Percentiles rank a stretch among this genome's conserved stretches.
phyloP scores from a whole-genome alignment of 2,113 vertebrate species.

The Dasyornis broadbenti region DNA sequence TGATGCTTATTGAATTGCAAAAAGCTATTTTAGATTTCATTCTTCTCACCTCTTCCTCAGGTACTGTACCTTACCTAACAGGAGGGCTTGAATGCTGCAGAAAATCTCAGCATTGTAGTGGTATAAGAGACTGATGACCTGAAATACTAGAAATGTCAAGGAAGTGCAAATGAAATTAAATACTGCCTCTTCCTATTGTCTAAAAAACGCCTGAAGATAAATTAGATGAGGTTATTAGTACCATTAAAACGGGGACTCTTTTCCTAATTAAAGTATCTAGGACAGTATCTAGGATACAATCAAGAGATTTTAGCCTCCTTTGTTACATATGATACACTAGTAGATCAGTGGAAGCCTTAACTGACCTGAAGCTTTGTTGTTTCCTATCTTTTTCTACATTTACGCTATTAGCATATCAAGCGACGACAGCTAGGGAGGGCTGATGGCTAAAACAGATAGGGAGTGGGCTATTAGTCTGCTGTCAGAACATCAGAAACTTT shows the following conservation, averaged over 20 bases:
- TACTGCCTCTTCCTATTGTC: not conserved
- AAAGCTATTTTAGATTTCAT: not conserved
- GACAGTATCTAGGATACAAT: not conserved
- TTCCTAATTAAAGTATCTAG: constrained; percentile 34
- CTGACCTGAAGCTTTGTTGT: constrained; percentile 34
- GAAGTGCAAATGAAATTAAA: constrained; percentile 27
- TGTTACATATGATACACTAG: not conserved
- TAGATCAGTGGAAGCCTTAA: constrained; percentile 36
- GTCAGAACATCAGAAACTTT: not conserved
- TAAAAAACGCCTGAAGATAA: constrained; percentile 2
- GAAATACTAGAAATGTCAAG: not conserved
- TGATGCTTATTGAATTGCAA: not conserved
- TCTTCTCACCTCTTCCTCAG: not conserved
- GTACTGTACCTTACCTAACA: not conserved
- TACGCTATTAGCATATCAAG: constrained; percentile 14
- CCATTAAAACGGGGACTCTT: not conserved
- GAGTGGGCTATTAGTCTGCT: not conserved
- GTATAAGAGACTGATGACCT: not conserved
- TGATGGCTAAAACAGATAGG: not conserved
- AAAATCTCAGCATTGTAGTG: not conserved
- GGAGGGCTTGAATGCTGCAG: not conserved
- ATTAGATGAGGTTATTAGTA: not conserved
- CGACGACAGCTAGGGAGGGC: not conserved
- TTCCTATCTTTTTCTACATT: not conserved
- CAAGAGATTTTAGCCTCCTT: constrained; percentile 34